Conservation (phyloP, 2,888 invertebrate genomes). For the Drepanosiphum platanoidis region DNA sequence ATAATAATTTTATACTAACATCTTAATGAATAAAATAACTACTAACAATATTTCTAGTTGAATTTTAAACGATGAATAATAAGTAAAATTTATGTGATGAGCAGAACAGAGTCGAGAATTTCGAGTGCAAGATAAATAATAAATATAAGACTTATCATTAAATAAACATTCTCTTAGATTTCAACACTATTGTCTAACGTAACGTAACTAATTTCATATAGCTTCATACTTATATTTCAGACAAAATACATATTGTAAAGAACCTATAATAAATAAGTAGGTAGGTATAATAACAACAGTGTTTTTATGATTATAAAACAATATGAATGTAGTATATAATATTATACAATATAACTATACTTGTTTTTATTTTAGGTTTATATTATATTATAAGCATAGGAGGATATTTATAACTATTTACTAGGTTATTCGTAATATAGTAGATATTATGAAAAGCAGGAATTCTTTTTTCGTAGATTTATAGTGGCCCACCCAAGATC, state of each 20-base stretch:
- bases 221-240: not conserved
- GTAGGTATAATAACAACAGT: too few species aligned
- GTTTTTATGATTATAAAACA: too few species aligned
- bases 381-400: too few species aligned
- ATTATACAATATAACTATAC: too few species aligned
- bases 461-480: too few species aligned
- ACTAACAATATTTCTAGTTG: not conserved
- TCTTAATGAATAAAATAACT: conserved; percentile 18
- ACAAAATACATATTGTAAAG: conserved; percentile 2
- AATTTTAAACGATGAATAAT: conserved; percentile 12
- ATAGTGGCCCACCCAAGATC: too few species aligned
- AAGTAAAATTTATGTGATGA: not conserved
- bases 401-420: too few species aligned
- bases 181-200: not conserved
- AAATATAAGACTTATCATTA: conserved; percentile 43
- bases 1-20: conserved; percentile 14
- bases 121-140: conserved; percentile 49
- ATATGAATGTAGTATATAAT: too few species aligned
- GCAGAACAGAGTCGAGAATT: conserved; percentile 4
- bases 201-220: not conserved
- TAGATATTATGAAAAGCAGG: too few species aligned
- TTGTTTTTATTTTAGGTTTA: too few species aligned
- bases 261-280: not conserved
- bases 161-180: conserved; percentile 37
- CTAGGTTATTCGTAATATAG: too few species aligned